Percentiles rank a stretch among this genome's conserved stretches.
Evolutionary conservation across 1,140 invertebrate species (phyloP).

Genomic region (Paraescarpia echinospica): DNA sequence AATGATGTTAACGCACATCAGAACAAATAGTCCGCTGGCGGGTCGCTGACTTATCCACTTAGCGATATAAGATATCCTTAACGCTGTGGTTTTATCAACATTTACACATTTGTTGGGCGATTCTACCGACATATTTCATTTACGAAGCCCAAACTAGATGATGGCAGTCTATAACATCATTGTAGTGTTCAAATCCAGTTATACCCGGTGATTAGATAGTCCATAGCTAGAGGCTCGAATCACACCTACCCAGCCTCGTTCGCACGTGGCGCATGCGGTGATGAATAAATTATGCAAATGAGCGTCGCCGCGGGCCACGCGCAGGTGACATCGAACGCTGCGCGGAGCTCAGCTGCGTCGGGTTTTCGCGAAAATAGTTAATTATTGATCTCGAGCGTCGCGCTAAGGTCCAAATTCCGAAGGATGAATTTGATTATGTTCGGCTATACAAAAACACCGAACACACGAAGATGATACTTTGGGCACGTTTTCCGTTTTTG

Average conservation of each 20-base stretch:
- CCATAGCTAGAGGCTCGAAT: background rate
- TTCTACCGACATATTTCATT: background rate
- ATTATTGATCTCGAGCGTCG: background rate
- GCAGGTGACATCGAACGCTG: background rate
- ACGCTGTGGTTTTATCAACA: conserved; percentile 5
- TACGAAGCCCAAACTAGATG: background rate
- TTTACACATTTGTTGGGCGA: background rate
- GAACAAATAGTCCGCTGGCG: background rate
- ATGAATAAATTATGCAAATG: background rate
- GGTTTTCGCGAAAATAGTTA: background rate
- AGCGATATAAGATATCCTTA: background rate
- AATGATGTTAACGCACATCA: too few relatives aligned
- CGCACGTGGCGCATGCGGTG: background rate
- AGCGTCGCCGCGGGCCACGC: background rate
- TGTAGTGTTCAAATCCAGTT: background rate
- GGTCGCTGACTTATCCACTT: background rate
- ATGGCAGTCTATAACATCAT: background rate
- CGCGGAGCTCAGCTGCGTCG: background rate
- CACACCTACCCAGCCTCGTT: background rate
- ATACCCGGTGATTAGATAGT: background rate
- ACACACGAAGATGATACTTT: background rate
- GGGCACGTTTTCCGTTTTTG: background rate
- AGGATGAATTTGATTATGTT: background rate
- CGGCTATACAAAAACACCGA: background rate
- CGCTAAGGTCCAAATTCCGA: background rate